phyloP scores from a whole-genome alignment of 2,888 invertebrate species.

The Tinea pellionella region DNA sequence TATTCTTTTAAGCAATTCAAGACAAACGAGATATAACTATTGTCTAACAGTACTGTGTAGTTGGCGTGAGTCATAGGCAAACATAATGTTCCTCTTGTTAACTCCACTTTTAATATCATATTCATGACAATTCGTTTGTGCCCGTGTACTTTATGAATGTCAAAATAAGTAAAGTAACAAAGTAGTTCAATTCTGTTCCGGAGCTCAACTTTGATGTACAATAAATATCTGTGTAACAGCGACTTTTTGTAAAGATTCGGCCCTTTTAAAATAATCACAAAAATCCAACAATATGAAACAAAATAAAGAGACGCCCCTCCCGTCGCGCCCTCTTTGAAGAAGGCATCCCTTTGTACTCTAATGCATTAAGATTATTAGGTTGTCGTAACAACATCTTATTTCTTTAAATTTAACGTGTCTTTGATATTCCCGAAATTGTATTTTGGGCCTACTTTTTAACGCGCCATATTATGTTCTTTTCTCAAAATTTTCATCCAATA shows the following conservation, averaged over 20 bases:
- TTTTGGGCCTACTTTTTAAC: slow-evolving; percentile 15
- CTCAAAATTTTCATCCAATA: not conserved
- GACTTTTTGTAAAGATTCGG: slow-evolving; percentile 21
- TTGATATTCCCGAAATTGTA: slow-evolving; percentile 16
- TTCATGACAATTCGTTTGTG: not conserved
- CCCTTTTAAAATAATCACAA: slow-evolving; percentile 50
- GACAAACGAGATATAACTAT: not conserved
- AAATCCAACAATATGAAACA: slow-evolving; percentile 26
- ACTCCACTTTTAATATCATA: not conserved
- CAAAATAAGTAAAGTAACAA: not conserved
- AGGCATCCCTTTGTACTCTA: slow-evolving; percentile 43
- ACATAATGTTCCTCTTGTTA: not conserved
- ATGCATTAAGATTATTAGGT: slow-evolving; percentile 59
- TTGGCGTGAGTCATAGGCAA: not conserved
- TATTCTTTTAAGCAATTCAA: not conserved
- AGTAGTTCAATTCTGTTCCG: not conserved
- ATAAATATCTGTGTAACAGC: slow-evolving; percentile 3
- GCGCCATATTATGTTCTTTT: slow-evolving; percentile 7
- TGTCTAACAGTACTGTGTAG: not conserved
- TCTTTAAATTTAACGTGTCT: slow-evolving; percentile 31
- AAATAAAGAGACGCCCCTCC: slow-evolving; percentile 39
- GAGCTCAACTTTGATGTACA: slow-evolving; percentile 7
- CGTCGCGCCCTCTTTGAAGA: slow-evolving; percentile 23
- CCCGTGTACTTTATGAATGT: not conserved
- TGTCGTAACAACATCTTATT: slow-evolving; percentile 45